Evolutionary conservation across 2,113 vertebrate genomes (phyloP).

Genomic region (Daphoenositta chrysoptera): DNA sequence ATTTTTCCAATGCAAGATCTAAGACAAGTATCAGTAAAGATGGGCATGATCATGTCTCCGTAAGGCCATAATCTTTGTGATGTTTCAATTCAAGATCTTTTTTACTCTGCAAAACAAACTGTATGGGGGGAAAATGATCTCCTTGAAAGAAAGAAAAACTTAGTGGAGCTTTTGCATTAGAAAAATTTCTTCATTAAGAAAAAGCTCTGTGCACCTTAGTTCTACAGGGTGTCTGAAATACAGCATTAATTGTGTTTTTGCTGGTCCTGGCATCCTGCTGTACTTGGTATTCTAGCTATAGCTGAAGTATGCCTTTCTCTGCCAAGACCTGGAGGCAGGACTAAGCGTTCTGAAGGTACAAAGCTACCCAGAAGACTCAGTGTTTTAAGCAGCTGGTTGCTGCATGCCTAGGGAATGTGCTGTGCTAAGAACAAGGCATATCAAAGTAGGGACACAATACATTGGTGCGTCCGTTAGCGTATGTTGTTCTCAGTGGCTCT

Average conservation of each 20-base stretch:
- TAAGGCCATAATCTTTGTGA: not conserved
- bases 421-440: not conserved
- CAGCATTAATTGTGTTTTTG: not conserved
- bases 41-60: not conserved
- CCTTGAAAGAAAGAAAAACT: not conserved
- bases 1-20: not conserved
- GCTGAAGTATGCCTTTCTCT: not conserved
- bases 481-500: not conserved
- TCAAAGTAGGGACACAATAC: not conserved
- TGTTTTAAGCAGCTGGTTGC: not conserved
- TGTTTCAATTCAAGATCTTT: not conserved
- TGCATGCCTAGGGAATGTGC: rapidly evolving
- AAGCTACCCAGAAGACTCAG: not conserved
- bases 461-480: not conserved
- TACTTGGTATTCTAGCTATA: not conserved
- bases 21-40: not conserved
- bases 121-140: not conserved
- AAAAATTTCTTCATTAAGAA: not conserved
- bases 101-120: not conserved
- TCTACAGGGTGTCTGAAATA: not conserved
- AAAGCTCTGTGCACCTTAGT: not conserved
- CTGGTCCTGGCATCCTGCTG: not conserved
- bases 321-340: not conserved
- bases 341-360: not conserved
- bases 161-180: not conserved